Evolutionary conservation across 2,888 invertebrate species (phyloP).

Genomic region (Thumatha senex): DNA sequence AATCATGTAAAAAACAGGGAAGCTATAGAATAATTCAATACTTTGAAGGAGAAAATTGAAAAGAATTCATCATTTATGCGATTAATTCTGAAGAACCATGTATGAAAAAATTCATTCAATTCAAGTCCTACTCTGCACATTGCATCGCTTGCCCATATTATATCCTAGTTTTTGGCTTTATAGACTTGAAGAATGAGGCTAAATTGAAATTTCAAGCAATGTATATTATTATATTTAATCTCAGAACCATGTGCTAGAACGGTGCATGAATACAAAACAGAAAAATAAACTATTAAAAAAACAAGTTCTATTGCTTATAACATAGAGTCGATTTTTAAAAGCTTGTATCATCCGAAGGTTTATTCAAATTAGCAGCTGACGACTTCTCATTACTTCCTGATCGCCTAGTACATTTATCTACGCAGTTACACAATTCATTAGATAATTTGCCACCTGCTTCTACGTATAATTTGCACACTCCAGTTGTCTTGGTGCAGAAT

Average conservation of each 20-base stretch:
- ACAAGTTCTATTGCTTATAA: rapidly evolving
- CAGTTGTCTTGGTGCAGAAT: not conserved
- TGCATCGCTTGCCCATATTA: too few species aligned
- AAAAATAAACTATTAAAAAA: slow-evolving; percentile 11
- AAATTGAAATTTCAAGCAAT: too few species aligned
- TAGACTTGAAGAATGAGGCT: too few species aligned
- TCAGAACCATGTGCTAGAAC: not conserved
- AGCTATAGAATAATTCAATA: too few species aligned
- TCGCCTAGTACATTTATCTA: slow-evolving; percentile 37
- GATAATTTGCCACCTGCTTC: slow-evolving; percentile 16
- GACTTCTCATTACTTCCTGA: slow-evolving; percentile 33
- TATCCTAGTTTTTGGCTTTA: too few species aligned
- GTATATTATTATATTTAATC: too few species aligned
- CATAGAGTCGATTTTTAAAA: slow-evolving; percentile 8
- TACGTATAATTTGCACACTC: slow-evolving; percentile 2
- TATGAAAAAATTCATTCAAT: too few species aligned
- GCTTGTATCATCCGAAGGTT: slow-evolving; percentile 20
- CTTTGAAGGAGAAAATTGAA: too few species aligned
- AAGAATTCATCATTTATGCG: too few species aligned
- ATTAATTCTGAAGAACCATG: too few species aligned
- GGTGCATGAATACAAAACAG: not conserved
- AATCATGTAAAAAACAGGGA: too few species aligned
- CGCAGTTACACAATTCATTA: slow-evolving; percentile 34
- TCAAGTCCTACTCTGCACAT: too few species aligned
- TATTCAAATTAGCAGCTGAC: slow-evolving; percentile 31